Percentiles rank a stretch among this genome's conserved stretches.
Evolutionary conservation across 2,113 vertebrate genomes (phyloP).

Genomic region (Cinclus mexicanus): DNA sequence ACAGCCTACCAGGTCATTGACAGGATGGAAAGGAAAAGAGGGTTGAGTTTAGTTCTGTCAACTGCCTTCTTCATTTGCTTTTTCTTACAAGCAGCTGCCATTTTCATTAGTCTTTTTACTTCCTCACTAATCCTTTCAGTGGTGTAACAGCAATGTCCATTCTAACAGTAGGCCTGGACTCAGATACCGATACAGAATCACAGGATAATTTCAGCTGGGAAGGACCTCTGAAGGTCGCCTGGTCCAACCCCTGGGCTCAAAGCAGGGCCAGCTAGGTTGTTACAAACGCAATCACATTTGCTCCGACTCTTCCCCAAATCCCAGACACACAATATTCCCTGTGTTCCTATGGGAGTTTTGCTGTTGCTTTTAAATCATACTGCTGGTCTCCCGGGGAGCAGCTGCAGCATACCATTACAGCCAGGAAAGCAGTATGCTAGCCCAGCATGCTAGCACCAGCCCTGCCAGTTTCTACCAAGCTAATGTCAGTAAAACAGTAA

Average conservation of each 20-base stretch:
- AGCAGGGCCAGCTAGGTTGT: background rate
- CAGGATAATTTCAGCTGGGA: background rate
- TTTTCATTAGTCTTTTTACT: background rate
- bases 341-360: background rate
- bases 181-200: background rate
- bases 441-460: background rate
- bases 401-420: constrained; percentile 37
- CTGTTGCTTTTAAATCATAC: constrained; percentile 38
- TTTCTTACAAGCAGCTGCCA: background rate
- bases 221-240: constrained; percentile 43
- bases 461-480: background rate
- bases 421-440: constrained; percentile 4
- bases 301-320: background rate
- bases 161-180: background rate
- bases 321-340: background rate
- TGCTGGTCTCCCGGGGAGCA: constrained; percentile 24
- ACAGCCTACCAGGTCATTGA: background rate
- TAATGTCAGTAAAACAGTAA: background rate
- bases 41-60: background rate
- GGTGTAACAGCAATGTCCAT: background rate
- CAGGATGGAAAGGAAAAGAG: background rate
- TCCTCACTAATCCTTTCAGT: background rate
- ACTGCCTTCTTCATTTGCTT: background rate
- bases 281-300: background rate
- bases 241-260: background rate